phyloP scores from a whole-genome alignment of 2,888 invertebrate species.

The Ethmia dodecea region DNA sequence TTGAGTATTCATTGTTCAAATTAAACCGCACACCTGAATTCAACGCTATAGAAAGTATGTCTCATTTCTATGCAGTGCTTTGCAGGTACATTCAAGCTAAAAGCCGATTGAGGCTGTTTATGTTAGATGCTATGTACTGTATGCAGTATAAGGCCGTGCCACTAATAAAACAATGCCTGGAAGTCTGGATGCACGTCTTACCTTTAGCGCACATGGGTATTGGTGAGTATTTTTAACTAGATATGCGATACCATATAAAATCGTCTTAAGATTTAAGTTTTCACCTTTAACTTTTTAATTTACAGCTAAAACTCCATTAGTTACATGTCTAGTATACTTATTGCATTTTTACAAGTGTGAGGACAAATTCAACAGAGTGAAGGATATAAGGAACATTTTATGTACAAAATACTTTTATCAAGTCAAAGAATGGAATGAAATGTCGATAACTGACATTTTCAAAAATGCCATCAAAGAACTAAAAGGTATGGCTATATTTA shows the following conservation, averaged over 20 bases:
- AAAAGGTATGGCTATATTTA: conserved; percentile 41
- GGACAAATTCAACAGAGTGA: conserved; percentile 44
- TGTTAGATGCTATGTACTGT: conserved; percentile 69
- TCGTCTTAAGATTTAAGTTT: background rate
- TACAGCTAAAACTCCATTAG: conserved; percentile 57
- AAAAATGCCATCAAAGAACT: conserved; percentile 40
- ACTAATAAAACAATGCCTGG: conserved; percentile 56
- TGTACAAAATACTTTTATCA: conserved; percentile 49
- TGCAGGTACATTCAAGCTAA: conserved; percentile 50
- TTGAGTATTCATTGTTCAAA: conserved; percentile 55
- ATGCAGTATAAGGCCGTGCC: conserved; percentile 54
- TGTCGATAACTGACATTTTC: conserved; percentile 53
- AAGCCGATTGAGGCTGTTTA: conserved; percentile 49
- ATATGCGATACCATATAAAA: background rate
- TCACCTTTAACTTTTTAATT: conserved; percentile 18
- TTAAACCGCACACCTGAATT: conserved; percentile 53
- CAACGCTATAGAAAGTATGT: conserved; percentile 49
- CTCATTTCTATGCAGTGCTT: conserved; percentile 60
- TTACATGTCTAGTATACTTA: conserved; percentile 58
- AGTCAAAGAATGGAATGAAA: conserved; percentile 58
- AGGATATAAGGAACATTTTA: conserved; percentile 47
- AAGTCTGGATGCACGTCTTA: conserved; percentile 58
- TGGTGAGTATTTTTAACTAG: conserved; percentile 38
- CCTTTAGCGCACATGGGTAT: conserved; percentile 53
- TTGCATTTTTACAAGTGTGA: conserved; percentile 63